Evolutionary conservation across 2,113 vertebrate species (phyloP).

Genomic region (Physeter macrocephalus): DNA sequence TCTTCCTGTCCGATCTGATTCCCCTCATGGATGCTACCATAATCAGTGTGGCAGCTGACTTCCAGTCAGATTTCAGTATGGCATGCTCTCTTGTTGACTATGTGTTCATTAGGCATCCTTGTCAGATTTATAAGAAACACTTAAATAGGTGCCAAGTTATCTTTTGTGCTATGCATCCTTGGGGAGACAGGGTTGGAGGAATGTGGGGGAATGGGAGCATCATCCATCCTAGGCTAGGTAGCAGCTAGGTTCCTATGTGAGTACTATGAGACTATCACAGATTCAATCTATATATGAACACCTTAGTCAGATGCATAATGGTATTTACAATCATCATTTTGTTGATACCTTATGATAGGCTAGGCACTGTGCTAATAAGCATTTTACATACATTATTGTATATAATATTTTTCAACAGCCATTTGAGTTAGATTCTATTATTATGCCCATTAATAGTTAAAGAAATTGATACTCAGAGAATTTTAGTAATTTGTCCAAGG

Average conservation of each 20-base stretch:
- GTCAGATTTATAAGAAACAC: neutral
- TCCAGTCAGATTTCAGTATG: neutral
- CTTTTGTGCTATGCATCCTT: neutral
- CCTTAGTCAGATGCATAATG: neutral
- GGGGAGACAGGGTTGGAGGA: neutral
- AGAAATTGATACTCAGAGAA: neutral
- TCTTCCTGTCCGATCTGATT: neutral
- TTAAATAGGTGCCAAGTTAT: neutral
- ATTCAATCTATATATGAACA: neutral
- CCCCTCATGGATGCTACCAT: neutral
- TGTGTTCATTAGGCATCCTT: neutral
- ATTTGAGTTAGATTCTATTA: neutral
- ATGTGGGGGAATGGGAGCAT: neutral
- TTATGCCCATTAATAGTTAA: neutral
- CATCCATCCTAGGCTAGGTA: neutral
- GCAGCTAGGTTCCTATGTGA: neutral
- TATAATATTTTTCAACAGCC: neutral
- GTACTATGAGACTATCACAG: neutral
- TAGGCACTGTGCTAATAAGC: neutral
- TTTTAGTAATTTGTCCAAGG: neutral
- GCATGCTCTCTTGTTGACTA: neutral
- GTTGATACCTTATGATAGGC: neutral
- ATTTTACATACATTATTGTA: neutral
- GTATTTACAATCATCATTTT: neutral
- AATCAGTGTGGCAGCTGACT: neutral